phyloP scores from a whole-genome alignment of 1,140 invertebrate genomes.

The Cydia fagiglandana region DNA sequence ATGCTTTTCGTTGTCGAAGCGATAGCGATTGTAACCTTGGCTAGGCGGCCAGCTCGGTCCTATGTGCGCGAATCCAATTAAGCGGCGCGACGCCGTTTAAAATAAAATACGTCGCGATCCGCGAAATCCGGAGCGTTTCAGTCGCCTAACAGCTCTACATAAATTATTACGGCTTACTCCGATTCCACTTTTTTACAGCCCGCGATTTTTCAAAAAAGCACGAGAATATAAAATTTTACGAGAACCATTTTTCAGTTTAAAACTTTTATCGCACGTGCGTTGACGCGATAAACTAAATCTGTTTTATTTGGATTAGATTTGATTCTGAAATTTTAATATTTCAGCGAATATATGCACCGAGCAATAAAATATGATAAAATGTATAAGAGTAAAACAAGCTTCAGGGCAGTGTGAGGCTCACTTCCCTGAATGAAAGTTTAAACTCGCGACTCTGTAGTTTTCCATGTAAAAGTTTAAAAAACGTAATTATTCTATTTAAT shows the following conservation, averaged over 20 bases:
- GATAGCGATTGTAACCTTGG: no score
- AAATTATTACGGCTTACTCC: slow-evolving; percentile 30
- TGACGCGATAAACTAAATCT: background rate
- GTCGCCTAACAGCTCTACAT: slow-evolving; percentile 28
- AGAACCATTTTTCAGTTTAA: slow-evolving; percentile 7
- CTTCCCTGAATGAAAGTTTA: no score
- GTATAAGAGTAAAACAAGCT: no score
- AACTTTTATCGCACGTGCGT: slow-evolving; percentile 7
- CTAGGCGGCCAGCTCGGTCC: no score
- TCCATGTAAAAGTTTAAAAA: no score
- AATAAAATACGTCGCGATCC: slow-evolving; percentile 31
- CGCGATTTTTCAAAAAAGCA: slow-evolving; percentile 10
- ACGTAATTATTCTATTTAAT: no score
- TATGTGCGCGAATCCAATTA: slow-evolving; percentile 18
- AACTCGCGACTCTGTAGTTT: no score
- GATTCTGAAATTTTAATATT: background rate
- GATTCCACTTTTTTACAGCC: slow-evolving; percentile 20
- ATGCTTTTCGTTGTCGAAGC: no score
- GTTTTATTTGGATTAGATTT: background rate
- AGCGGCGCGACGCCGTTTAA: slow-evolving; percentile 28
- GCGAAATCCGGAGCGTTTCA: slow-evolving; percentile 24
- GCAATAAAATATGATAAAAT: no score
- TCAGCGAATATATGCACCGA: background rate
- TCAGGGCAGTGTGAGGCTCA: no score
- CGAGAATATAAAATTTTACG: slow-evolving; percentile 21